Conservation (phyloP, 2,888 invertebrate species). For the Apodemia zela region DNA sequence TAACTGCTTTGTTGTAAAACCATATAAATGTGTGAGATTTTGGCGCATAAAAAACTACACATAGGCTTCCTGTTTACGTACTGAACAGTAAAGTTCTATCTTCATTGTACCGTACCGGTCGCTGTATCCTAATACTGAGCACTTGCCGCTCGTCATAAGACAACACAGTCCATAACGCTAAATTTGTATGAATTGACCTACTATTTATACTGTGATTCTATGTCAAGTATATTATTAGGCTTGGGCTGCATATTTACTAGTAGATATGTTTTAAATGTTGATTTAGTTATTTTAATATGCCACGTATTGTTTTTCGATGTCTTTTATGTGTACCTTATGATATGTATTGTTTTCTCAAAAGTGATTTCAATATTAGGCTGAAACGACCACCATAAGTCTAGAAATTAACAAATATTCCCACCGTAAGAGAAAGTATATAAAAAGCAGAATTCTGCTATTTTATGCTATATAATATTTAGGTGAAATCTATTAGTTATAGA, state of each 20-base stretch:
- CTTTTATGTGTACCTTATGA: slow-evolving; percentile 29
- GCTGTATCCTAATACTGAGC: too few species aligned
- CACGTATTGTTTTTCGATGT: slow-evolving; percentile 24
- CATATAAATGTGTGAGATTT: too few species aligned
- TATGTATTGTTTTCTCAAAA: slow-evolving; percentile 35
- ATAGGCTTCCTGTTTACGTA: too few species aligned
- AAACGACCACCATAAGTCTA: slow-evolving; percentile 68
- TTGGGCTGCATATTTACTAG: slow-evolving; percentile 16
- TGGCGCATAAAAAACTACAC: too few species aligned
- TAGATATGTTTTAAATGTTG: slow-evolving; percentile 10
- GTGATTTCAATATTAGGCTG: slow-evolving; percentile 50
- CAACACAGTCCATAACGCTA: not conserved
- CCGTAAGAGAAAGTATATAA: slow-evolving; percentile 65
- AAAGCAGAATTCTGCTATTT: slow-evolving; percentile 42
- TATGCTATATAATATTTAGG: slow-evolving; percentile 33
- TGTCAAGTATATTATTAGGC: slow-evolving; percentile 10
- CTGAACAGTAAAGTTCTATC: too few species aligned
- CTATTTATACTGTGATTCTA: slow-evolving; percentile 1
- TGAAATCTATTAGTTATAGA: slow-evolving; percentile 35
- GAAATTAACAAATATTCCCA: slow-evolving; percentile 70
- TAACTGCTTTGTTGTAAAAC: too few species aligned
- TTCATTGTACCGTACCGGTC: too few species aligned
- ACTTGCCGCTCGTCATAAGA: not conserved
- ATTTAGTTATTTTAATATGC: slow-evolving; percentile 14
- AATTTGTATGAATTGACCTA: not conserved